These are phyloP conservation scores for Oscheius sp. DNA, from an alignment of 2,888 invertebrate species.

Conservation along the genomic window DNA sequence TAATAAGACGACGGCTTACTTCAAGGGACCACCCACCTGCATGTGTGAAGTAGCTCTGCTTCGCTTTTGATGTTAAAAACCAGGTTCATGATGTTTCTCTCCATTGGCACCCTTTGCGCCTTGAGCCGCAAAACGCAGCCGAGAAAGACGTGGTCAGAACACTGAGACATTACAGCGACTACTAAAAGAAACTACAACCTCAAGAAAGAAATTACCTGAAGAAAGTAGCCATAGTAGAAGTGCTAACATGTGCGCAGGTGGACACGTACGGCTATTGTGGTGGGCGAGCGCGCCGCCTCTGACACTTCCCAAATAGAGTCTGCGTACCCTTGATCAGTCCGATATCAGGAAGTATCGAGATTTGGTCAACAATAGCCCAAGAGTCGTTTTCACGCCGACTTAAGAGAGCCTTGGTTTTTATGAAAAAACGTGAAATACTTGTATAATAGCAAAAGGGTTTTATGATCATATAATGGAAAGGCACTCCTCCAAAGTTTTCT, in stretches of 20 bases:
- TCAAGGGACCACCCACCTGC: constrained; percentile 67
- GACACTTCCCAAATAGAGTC: constrained; percentile 27
- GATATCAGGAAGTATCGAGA: constrained; percentile 31
- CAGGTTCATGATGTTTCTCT: constrained; percentile 64
- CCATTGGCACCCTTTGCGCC: constrained; percentile 64
- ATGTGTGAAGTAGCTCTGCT: constrained; percentile 65
- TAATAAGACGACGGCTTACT: too few relatives aligned
- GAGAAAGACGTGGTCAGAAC: constrained; percentile 64
- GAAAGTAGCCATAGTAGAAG: constrained; percentile 24
- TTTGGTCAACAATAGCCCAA: constrained; percentile 12
- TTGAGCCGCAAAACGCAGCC: constrained; percentile 64
- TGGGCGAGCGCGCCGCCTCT: constrained; percentile 13
- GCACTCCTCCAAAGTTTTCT: too few relatives aligned
- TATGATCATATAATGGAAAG: too few relatives aligned
- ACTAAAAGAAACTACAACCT: constrained; percentile 14
- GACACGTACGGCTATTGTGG: constrained; percentile 29
- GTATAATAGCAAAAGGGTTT: too few relatives aligned
- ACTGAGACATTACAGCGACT: constrained; percentile 30
- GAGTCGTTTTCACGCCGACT: constrained; percentile 13
- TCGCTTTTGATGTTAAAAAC: constrained; percentile 64
- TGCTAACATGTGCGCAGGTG: constrained; percentile 28
- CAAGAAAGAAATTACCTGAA: constrained; percentile 6
- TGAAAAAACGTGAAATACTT: too few relatives aligned
- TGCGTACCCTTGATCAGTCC: constrained; percentile 23
- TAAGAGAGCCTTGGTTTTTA: too few relatives aligned